Evolutionary conservation across 2,888 invertebrate genomes (phyloP).

Genomic region (Coenonympha glycerion): DNA sequence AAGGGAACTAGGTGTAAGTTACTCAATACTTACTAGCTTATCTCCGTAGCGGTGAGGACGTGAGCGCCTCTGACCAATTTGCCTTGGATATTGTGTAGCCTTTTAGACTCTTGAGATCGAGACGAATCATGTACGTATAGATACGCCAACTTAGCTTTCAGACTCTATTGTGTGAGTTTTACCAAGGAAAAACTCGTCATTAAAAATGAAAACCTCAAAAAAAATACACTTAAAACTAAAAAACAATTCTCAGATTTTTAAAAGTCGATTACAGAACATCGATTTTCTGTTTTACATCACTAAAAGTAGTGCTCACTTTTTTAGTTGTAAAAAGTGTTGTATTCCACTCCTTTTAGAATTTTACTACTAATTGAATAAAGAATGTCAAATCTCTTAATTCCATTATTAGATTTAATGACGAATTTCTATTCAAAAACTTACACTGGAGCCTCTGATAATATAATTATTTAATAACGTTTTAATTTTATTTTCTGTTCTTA

Average conservation of each 20-base stretch:
- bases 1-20: constrained; percentile 65
- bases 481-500: constrained; percentile 41
- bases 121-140: constrained; percentile 71
- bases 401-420: neutral
- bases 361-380: neutral
- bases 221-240: too few relatives aligned
- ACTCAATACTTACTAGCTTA: constrained; percentile 68
- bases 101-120: constrained; percentile 67
- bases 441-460: neutral
- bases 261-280: too few relatives aligned
- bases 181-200: neutral
- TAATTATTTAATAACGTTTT: constrained; percentile 31
- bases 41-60: constrained; percentile 58
- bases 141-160: constrained; percentile 68
- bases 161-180: constrained; percentile 30
- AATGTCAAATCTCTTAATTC: too few relatives aligned
- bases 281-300: too few relatives aligned
- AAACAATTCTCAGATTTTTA: too few relatives aligned
- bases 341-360: neutral
- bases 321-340: too few relatives aligned
- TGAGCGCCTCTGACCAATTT: constrained; percentile 74
- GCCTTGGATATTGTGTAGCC: constrained; percentile 75
- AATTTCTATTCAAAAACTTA: neutral
- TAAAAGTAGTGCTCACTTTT: too few relatives aligned
- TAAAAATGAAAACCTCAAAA: too few relatives aligned